Percentiles rank a stretch among this genome's conserved stretches.
Conservation (phyloP, 2,888 invertebrate species). For the Tinea trinotella region DNA sequence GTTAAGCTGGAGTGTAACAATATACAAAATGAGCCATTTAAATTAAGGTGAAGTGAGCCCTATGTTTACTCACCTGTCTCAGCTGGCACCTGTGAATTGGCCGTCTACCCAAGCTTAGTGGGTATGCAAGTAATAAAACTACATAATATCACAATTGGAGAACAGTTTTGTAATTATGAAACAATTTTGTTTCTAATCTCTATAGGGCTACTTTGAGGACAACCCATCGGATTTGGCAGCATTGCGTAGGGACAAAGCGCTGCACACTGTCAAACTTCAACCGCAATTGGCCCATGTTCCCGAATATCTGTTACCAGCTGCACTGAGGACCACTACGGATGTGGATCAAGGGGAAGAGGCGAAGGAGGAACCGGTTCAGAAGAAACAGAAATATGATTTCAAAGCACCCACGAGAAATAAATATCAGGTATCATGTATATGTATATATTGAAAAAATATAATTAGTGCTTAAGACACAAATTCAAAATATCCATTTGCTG, state of each 20-base stretch:
- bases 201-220: constrained; percentile 89
- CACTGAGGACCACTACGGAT: constrained; percentile 76
- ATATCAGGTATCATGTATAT: constrained; percentile 43
- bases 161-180: neutral
- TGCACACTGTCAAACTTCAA: constrained; percentile 88
- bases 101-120: too few species aligned
- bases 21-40: too few species aligned
- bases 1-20: too few species aligned
- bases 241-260: constrained; percentile 86
- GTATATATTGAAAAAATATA: too few species aligned
- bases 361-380: constrained; percentile 26
- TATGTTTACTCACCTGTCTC: too few species aligned
- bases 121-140: too few species aligned
- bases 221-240: constrained; percentile 91
- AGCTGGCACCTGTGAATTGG: too few species aligned
- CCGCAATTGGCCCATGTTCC: constrained; percentile 92
- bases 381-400: constrained; percentile 34
- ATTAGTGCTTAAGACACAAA: too few species aligned
- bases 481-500: too few species aligned
- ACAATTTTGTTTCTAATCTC: neutral
- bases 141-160: too few species aligned
- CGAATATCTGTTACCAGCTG: constrained; percentile 89
- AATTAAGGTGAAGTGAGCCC: too few species aligned
- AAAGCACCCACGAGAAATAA: constrained; percentile 49
- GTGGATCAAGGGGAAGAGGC: constrained; percentile 29